These are phyloP conservation scores for Ferdinandea cuprea DNA, from an alignment of 2,888 invertebrate genomes.

Conservation along the genomic window DNA sequence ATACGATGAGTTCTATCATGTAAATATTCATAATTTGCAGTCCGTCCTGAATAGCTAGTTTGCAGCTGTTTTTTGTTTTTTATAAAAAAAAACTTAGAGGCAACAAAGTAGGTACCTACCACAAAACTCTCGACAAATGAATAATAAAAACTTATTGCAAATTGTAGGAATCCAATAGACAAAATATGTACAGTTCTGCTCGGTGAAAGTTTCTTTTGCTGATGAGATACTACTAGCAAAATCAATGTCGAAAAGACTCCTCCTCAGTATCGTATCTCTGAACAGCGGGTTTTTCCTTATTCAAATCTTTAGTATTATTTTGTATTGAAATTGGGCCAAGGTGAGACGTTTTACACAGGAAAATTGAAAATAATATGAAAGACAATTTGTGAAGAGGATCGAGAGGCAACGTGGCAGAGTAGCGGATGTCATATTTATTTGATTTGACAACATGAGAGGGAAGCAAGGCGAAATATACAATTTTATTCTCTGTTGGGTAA, in stretches of 20 bases:
- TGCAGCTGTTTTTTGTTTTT: too few species aligned
- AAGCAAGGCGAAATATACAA: neutral
- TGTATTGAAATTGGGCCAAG: slow-evolving; percentile 32
- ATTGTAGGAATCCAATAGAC: slow-evolving; percentile 12
- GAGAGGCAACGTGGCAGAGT: too few species aligned
- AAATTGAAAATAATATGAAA: slow-evolving; percentile 30
- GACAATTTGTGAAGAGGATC: slow-evolving; percentile 9
- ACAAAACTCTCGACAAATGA: neutral
- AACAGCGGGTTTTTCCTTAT: slow-evolving; percentile 6
- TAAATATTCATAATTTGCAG: slow-evolving; percentile 7
- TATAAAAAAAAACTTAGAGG: too few species aligned
- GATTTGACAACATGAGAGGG: neutral
- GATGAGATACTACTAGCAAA: too few species aligned
- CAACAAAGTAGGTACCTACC: too few species aligned
- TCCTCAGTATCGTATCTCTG: neutral
- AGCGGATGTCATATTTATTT: neutral
- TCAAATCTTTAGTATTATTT: slow-evolving; percentile 22
- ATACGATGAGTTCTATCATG: neutral
- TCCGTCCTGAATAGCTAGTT: too few species aligned
- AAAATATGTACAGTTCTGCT: neutral
- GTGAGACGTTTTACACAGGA: slow-evolving; percentile 8
- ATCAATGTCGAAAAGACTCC: neutral
- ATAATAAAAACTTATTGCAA: neutral
- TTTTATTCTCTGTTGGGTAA: neutral
- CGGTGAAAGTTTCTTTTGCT: too few species aligned